Percentiles rank a stretch among this genome's conserved stretches.
phyloP scores from a whole-genome alignment of 2,113 vertebrate genomes.

The Chlamydotis undulata region DNA sequence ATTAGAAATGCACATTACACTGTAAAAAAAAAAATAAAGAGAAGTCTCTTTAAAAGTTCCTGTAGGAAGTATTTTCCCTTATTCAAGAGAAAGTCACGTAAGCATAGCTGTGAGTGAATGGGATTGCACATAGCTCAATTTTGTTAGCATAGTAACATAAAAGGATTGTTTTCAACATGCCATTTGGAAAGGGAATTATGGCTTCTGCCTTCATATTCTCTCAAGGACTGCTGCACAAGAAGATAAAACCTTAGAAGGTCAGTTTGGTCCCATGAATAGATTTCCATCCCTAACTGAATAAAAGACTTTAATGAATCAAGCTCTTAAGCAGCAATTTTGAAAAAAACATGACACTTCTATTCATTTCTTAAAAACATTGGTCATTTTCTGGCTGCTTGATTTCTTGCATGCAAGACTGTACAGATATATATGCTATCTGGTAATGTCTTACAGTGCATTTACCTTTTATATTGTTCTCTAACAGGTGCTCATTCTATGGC shows the following conservation, averaged over 20 bases:
- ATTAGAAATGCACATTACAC: not conserved
- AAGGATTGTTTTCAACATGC: not conserved
- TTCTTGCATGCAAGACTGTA: not conserved
- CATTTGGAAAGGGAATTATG: not conserved
- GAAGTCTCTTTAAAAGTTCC: not conserved
- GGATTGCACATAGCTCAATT: not conserved
- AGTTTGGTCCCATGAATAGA: not conserved
- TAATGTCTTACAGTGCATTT: not conserved
- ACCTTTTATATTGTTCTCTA: not conserved
- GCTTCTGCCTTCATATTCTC: not conserved
- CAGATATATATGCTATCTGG: not conserved
- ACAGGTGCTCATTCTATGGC: not conserved
- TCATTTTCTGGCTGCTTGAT: not conserved
- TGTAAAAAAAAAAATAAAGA: not conserved
- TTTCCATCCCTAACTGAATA: not conserved
- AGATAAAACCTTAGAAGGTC: constrained; percentile 9
- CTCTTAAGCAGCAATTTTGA: not conserved
- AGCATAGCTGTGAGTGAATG: not conserved
- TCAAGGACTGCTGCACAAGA: not conserved
- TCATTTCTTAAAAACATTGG: not conserved
- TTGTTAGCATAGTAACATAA: not conserved
- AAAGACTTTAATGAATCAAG: not conserved
- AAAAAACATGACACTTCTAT: not conserved
- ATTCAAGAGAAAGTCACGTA: not conserved
- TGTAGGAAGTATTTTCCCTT: not conserved